Evolutionary conservation across 2,888 invertebrate genomes (phyloP), one percentile per base, ranked within the genome.

Genomic region (Rotaria magnacalcarata): DNA sequence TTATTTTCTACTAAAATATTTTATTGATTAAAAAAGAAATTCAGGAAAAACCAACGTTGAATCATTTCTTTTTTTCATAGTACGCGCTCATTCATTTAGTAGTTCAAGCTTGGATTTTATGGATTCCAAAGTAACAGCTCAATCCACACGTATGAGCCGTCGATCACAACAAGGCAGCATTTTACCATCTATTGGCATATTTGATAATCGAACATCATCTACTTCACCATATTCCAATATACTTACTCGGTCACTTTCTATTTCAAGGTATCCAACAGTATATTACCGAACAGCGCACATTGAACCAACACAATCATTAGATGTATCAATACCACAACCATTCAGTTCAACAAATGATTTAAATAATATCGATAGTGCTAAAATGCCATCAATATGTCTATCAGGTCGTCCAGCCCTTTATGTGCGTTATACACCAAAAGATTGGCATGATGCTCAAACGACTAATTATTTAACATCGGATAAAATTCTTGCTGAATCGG

Each of bases 391-490:
- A 47, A 90, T 91, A 84, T 91, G 91, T 88, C 90, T 90, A 50
- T 90, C 91, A 16, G 90, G 91, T 84, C 88, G 91, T 86, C 91
- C 90, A 88, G 90, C 91, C 41, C 89, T 96, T 58, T 96, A 96
- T 91, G 96, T 96, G 0, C 89, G 91, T 85, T 96, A 95, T 92
- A 96, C 96, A 0, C 95, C 95, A 86, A 93, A 95, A 88, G 96
- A 96, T 92, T 96, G 96, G 96, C 94, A 94, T 87, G 95, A 95
- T 91, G 94, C 94, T 90, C 95, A 95, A 90, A 92, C 91, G 90
- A 92, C 90, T 90, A 93, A 94, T 90, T 96, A 94, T 90, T 94
- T 95, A 89, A 95, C 96, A 90, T 94, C 96, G 0, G 96, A 96
- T 90, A 94, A 94, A 24, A 95, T 95, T 90, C 93, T 96, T 90